Percentiles rank a stretch among this genome's conserved stretches.
These are phyloP conservation scores for Linnaemya vulpina DNA, from an alignment of 2,888 invertebrate species.

Conservation along the genomic window DNA sequence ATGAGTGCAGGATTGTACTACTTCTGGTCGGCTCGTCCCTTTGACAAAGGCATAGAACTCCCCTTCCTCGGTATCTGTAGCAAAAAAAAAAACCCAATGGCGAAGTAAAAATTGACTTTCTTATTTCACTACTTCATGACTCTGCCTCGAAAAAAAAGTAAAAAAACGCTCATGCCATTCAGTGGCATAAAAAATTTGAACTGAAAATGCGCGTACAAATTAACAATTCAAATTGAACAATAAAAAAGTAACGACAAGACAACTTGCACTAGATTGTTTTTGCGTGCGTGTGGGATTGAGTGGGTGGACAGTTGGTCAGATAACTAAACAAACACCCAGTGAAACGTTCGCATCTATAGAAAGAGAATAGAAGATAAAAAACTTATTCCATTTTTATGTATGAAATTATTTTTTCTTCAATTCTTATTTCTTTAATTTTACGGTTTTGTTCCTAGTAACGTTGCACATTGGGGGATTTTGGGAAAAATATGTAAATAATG, in stretches of 20 bases:
- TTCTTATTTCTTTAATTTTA: too few relatives aligned
- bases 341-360: background rate
- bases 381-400: background rate
- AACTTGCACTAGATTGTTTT: conserved; percentile 22
- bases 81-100: too few relatives aligned
- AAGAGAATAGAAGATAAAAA: background rate
- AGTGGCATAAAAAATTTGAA: conserved; percentile 16
- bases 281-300: background rate
- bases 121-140: background rate
- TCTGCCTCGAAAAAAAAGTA: background rate
- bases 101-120: too few relatives aligned
- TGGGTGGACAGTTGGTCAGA: conserved; percentile 27
- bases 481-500: too few relatives aligned
- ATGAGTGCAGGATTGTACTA: too few relatives aligned
- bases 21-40: too few relatives aligned
- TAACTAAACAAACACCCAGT: background rate
- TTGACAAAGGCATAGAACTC: too few relatives aligned
- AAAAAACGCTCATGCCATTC: conserved; percentile 39
- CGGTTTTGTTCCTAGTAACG: too few relatives aligned
- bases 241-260: conserved; percentile 26
- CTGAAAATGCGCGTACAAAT: conserved; percentile 56
- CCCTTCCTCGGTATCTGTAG: too few relatives aligned
- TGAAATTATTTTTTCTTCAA: background rate
- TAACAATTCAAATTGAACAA: conserved; percentile 63
- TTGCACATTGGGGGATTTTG: too few relatives aligned